Percentiles rank a stretch among this genome's conserved stretches.
phyloP scores from a whole-genome alignment of 2,113 vertebrate genomes.

The Peromyscus polionotus region DNA sequence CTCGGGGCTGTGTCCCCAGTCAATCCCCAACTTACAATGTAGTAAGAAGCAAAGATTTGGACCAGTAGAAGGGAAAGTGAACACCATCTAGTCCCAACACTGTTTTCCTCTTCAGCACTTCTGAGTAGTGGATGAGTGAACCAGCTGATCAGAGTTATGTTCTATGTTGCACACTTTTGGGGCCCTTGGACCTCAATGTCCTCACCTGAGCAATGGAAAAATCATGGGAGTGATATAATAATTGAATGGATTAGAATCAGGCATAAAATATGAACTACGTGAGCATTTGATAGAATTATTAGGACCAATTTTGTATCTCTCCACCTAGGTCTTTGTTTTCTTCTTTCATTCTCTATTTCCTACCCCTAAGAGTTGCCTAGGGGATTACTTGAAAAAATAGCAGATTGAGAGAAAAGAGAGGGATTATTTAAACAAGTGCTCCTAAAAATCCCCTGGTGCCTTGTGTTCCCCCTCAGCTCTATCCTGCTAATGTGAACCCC shows the following conservation, averaged over 20 bases:
- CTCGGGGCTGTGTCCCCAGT: not conserved
- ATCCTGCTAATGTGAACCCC: not conserved
- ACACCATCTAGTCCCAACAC: not conserved
- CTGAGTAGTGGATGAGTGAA: not conserved
- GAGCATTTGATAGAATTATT: not conserved
- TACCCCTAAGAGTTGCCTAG: not conserved
- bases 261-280: not conserved
- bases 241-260: not conserved
- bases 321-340: not conserved
- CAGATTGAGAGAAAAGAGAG: not conserved
- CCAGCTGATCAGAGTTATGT: not conserved
- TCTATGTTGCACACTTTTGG: not conserved
- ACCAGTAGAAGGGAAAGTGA: not conserved
- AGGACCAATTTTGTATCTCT: not conserved
- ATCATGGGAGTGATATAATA: not conserved
- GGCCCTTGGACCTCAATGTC: not conserved
- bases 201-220: slow-evolving; percentile 4
- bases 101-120: not conserved
- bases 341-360: not conserved
- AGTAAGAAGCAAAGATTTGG: not conserved
- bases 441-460: not conserved
- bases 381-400: not conserved
- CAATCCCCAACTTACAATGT: not conserved
- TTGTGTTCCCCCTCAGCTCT: not conserved
- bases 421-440: not conserved